phyloP scores from a whole-genome alignment of 2,888 invertebrate species.

The Caradrina kadenii region DNA sequence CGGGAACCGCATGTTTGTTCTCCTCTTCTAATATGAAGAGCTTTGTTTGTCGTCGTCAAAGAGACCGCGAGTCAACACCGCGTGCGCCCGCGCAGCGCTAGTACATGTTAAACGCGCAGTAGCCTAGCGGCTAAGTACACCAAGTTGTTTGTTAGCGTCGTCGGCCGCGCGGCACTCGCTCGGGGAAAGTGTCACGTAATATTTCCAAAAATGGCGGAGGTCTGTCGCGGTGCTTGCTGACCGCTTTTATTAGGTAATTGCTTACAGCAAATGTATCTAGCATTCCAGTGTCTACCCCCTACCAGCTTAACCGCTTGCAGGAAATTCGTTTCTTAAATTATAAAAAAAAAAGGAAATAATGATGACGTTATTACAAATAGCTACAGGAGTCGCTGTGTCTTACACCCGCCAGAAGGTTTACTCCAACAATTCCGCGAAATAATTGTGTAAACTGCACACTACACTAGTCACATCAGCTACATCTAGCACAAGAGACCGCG shows the following conservation, averaged over 20 bases:
- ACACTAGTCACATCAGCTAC: too few relatives aligned
- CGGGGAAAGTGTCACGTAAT: constrained; percentile 34
- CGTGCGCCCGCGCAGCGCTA: constrained; percentile 31
- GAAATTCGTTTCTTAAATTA: too few relatives aligned
- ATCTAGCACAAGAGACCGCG: background rate
- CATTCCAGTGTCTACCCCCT: too few relatives aligned
- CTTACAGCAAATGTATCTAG: too few relatives aligned
- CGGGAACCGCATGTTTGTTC: constrained; percentile 67
- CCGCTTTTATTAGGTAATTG: too few relatives aligned
- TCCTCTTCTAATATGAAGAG: constrained; percentile 67
- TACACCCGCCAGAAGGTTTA: constrained; percentile 21
- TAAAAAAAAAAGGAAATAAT: background rate
- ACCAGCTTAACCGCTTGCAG: too few relatives aligned
- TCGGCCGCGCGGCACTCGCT: constrained; percentile 11
- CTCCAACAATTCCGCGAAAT: background rate
- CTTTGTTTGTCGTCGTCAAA: constrained; percentile 69
- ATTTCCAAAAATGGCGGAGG: background rate
- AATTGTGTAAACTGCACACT: background rate
- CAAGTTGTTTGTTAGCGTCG: constrained; percentile 32
- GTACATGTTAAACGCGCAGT: constrained; percentile 19
- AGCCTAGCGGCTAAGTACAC: constrained; percentile 13
- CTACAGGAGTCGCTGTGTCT: background rate
- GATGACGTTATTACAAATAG: constrained; percentile 19
- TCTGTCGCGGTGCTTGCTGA: background rate
- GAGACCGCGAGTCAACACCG: constrained; percentile 53